phyloP scores from a whole-genome alignment of 2,113 vertebrate genomes.

The Stigmatopora argus region DNA sequence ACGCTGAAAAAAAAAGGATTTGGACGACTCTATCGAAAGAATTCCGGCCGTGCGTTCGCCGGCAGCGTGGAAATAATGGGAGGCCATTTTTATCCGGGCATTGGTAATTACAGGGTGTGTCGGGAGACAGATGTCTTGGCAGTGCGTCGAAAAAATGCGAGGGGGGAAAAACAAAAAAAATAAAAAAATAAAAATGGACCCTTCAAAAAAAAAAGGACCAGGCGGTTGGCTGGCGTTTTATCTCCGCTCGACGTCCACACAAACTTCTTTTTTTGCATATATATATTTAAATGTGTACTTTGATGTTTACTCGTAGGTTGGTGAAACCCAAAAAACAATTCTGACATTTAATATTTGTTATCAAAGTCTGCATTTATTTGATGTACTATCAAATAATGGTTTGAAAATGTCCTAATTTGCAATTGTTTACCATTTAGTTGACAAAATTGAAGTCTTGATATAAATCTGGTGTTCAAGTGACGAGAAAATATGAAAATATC shows the following conservation, averaged over 20 bases:
- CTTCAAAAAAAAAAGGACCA: conserved; percentile 56
- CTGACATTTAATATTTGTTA: neutral
- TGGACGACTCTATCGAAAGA: conserved; percentile 24
- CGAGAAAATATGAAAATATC: no score
- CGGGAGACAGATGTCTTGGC: conserved; percentile 74
- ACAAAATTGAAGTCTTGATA: no score
- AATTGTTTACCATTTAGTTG: no score
- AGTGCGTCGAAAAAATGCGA: conserved; percentile 49
- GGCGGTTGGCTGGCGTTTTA: conserved; percentile 52
- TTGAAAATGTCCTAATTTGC: no score
- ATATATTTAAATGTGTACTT: neutral
- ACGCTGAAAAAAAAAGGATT: neutral
- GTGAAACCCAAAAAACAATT: neutral
- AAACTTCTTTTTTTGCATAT: neutral
- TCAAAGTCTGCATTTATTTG: neutral
- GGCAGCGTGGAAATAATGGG: conserved; percentile 67
- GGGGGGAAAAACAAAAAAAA: conserved; percentile 1
- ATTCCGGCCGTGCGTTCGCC: conserved; percentile 36
- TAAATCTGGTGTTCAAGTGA: no score
- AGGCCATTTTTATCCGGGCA: conserved; percentile 65
- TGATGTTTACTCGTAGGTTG: conserved; percentile 8
- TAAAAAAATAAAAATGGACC: conserved; percentile 30
- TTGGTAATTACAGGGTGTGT: conserved; percentile 82
- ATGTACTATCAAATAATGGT: no score
- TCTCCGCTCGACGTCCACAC: conserved; percentile 45